Conservation (phyloP, 2,113 vertebrate species). For the Mesocricetus auratus region DNA sequence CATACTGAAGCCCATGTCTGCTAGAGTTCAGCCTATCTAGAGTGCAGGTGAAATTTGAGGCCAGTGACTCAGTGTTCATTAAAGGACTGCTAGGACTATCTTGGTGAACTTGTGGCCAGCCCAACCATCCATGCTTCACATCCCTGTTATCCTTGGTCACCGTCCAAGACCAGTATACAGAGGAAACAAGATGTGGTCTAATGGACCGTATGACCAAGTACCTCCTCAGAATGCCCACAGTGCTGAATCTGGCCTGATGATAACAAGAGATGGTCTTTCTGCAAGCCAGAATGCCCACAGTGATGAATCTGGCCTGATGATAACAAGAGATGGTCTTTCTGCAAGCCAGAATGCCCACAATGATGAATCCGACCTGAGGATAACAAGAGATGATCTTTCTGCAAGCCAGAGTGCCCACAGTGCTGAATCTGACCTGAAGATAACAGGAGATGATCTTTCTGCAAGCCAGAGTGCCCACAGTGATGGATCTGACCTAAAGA, state of each 20-base stretch:
- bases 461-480: conserved; percentile 55
- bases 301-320: conserved; percentile 87
- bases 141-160: neutral
- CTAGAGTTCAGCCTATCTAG: neutral
- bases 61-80: neutral
- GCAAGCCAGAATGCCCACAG: no score
- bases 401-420: neutral
- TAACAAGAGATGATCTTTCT: no score
- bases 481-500: no score
- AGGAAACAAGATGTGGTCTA: conserved; percentile 91
- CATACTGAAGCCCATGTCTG: neutral
- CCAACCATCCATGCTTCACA: neutral
- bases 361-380: no score
- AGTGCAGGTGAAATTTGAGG: neutral
- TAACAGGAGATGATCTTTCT: conserved; percentile 86
- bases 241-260: no score
- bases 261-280: no score
- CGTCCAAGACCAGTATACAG: conserved; percentile 87
- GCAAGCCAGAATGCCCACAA: conserved; percentile 53
- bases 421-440: conserved; percentile 87
- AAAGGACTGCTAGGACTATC: neutral
- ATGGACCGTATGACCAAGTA: neutral
- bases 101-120: neutral
- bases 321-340: conserved; percentile 86
- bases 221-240: neutral